phyloP scores from a whole-genome alignment of 2,888 invertebrate genomes.

The Eretmocerus hayati region DNA sequence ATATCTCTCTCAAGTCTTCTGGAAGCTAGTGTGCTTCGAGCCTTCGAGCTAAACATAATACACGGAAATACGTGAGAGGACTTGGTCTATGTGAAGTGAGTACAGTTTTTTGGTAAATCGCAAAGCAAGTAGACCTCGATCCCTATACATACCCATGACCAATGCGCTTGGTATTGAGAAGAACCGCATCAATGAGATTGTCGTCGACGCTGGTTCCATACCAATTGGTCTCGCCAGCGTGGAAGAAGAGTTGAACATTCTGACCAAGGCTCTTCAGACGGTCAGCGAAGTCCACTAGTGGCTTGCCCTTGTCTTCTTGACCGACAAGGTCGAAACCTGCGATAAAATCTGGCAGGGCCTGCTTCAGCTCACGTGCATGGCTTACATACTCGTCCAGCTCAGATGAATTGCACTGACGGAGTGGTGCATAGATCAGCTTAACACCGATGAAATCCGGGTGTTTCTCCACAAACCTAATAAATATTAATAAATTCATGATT shows the following conservation, averaged over 20 bases:
- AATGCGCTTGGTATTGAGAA: slow-evolving; percentile 66
- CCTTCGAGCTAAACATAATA: too few relatives aligned
- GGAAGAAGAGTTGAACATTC: slow-evolving; percentile 64
- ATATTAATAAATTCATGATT: too few relatives aligned
- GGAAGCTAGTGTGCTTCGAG: too few relatives aligned
- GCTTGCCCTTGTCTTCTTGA: slow-evolving; percentile 65
- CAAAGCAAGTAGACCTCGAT: too few relatives aligned
- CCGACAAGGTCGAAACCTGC: slow-evolving; percentile 79
- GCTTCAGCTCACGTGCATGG: slow-evolving; percentile 41
- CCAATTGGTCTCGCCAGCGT: slow-evolving; percentile 80
- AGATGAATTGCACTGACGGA: slow-evolving; percentile 46
- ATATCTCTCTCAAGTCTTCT: too few relatives aligned
- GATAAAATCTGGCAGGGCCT: slow-evolving; percentile 57
- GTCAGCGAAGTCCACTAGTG: slow-evolving; percentile 56
- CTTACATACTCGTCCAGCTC: slow-evolving; percentile 41
- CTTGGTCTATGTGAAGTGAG: too few relatives aligned
- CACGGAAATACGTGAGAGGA: too few relatives aligned
- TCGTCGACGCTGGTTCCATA: slow-evolving; percentile 59
- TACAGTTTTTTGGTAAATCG: too few relatives aligned
- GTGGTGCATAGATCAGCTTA: slow-evolving; percentile 63
- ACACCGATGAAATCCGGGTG: slow-evolving; percentile 63
- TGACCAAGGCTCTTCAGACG: slow-evolving; percentile 45
- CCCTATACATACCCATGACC: slow-evolving; percentile 67
- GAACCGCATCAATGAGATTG: slow-evolving; percentile 71
- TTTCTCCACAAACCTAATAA: slow-evolving; percentile 53